Conservation (phyloP, 2,888 invertebrate species). For the Nymphalis polychloros region DNA sequence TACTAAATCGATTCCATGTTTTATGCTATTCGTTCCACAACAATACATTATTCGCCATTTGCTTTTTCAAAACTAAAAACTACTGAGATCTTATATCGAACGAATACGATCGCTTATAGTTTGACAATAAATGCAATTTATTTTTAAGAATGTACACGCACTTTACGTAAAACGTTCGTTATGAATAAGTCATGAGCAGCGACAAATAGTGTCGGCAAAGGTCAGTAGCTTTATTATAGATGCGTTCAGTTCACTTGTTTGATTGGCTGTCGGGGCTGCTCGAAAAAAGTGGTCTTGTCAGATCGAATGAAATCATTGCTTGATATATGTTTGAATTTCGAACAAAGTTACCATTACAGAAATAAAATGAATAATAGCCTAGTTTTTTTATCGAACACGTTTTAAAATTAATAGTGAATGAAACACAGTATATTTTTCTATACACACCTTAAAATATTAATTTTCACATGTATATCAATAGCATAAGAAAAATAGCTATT, state of each 20-base stretch:
- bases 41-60: slow-evolving; percentile 50
- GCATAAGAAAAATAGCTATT: not conserved
- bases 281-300: slow-evolving; percentile 31
- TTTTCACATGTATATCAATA: not conserved
- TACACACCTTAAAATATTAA: not conserved
- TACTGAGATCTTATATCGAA: slow-evolving; percentile 32
- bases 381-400: slow-evolving; percentile 2
- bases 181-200: slow-evolving; percentile 75
- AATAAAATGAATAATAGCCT: not conserved
- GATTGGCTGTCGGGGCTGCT: slow-evolving; percentile 51
- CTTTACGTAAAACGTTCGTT: slow-evolving; percentile 66
- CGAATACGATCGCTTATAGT: slow-evolving; percentile 35
- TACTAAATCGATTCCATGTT: slow-evolving; percentile 67
- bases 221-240: slow-evolving; percentile 72
- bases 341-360: slow-evolving; percentile 18
- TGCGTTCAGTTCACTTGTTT: slow-evolving; percentile 63
- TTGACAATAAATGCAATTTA: slow-evolving; percentile 14
- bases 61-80: slow-evolving; percentile 43
- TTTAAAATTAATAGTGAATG: not conserved
- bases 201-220: slow-evolving; percentile 76
- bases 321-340: slow-evolving; percentile 40
- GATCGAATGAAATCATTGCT: slow-evolving; percentile 34
- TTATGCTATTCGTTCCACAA: slow-evolving; percentile 29
- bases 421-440: not conserved
- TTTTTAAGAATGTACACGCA: slow-evolving; percentile 47